Evolutionary conservation across 1,140 invertebrate species (phyloP).

Genomic region (Littorina saxatilis): DNA sequence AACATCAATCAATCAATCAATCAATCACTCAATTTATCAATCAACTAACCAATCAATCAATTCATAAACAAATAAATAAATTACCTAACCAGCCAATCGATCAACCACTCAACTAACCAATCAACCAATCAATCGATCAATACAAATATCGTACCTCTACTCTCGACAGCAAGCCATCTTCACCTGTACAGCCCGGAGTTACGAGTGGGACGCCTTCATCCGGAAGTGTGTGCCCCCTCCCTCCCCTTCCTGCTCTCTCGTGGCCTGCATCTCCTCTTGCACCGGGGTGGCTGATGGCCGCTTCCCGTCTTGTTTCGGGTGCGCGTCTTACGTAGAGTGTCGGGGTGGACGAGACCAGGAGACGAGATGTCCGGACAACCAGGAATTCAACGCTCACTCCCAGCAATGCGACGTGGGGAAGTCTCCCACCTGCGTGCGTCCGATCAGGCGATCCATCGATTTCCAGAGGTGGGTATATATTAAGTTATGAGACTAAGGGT

Average conservation of each 20-base stretch:
- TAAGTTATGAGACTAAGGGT: no score
- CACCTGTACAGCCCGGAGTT: background rate
- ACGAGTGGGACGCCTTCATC: constrained; percentile 39
- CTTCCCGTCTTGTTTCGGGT: constrained; percentile 6
- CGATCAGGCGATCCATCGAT: background rate
- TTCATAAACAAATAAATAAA: no score
- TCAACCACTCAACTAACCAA: no score
- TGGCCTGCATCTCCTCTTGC: constrained; percentile 19
- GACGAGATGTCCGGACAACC: background rate
- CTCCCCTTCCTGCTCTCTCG: constrained; percentile 33
- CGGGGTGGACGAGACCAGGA: background rate
- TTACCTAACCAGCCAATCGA: no score
- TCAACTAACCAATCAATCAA: no score
- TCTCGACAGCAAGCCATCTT: background rate
- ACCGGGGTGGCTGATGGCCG: background rate
- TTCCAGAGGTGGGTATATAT: background rate
- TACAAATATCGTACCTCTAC: no score
- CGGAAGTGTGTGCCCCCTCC: constrained; percentile 19
- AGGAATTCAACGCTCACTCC: constrained; percentile 34
- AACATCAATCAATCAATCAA: no score
- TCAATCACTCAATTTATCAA: no score
- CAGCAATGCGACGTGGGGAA: background rate
- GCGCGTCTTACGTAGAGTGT: constrained; percentile 9
- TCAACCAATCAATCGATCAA: no score
- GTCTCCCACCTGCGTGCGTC: constrained; percentile 24